phyloP scores from a whole-genome alignment of 2,797 vertebrate species.

The Poecilia wingei region DNA sequence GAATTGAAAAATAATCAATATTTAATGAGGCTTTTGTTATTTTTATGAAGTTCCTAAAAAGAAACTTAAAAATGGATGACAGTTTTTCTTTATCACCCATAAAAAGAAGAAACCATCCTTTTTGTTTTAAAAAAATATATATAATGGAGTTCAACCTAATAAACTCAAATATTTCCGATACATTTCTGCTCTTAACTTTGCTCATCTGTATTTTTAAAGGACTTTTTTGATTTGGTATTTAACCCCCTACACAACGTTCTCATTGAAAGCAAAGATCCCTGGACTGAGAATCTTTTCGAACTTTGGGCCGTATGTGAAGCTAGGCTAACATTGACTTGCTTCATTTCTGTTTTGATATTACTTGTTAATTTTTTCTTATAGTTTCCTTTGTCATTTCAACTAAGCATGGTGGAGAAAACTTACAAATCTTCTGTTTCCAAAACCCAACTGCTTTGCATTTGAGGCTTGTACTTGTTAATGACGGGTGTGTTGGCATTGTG shows the following conservation, averaged over 20 bases:
- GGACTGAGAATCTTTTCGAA: neutral
- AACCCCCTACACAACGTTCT: neutral
- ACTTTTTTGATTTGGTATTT: neutral
- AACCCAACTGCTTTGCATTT: neutral
- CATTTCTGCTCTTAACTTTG: neutral
- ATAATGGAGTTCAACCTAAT: too few relatives aligned
- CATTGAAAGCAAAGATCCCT: neutral
- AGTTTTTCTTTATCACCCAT: too few relatives aligned
- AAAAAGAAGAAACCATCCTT: neutral
- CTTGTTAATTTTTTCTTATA: neutral
- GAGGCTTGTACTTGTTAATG: neutral
- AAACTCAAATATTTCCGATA: neutral
- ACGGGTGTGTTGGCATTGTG: neutral
- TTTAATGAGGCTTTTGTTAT: neutral
- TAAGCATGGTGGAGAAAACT: neutral
- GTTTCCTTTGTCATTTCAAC: neutral
- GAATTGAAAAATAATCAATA: neutral
- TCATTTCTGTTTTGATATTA: neutral
- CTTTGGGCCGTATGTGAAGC: neutral
- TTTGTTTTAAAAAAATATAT: neutral
- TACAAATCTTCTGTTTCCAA: neutral
- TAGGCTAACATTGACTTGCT: neutral
- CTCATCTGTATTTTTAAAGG: neutral
- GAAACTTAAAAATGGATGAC: too few relatives aligned
- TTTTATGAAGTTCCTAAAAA: too few relatives aligned